phyloP scores from a whole-genome alignment of 2,797 vertebrate species.

The Mus spretus region DNA sequence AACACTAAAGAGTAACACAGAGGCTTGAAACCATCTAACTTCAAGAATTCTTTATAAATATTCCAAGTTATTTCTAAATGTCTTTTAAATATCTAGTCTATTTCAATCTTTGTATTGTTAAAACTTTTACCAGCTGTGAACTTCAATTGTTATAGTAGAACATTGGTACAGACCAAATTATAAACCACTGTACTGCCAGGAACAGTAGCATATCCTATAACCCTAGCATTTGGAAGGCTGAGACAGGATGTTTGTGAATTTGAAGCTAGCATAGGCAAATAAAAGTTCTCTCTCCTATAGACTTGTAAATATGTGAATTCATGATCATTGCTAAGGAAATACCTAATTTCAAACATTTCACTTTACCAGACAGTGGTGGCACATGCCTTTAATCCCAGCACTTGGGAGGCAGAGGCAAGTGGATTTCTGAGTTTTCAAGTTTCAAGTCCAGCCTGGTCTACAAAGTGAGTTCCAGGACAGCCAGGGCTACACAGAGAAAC shows the following conservation, averaged over 20 bases:
- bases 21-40: neutral
- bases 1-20: neutral
- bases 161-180: neutral
- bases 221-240: neutral
- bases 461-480: too few species aligned
- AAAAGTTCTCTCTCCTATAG: neutral
- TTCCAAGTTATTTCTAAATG: constrained; percentile 25
- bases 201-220: neutral
- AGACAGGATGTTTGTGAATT: neutral
- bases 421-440: too few species aligned
- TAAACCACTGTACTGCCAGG: neutral
- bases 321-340: constrained; percentile 43
- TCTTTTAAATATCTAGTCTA: neutral
- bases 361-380: too few species aligned
- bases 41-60: neutral
- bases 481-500: too few species aligned
- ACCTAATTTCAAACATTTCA: neutral
- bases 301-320: constrained; percentile 16
- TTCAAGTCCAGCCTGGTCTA: too few species aligned
- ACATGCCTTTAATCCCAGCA: too few species aligned
- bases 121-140: constrained; percentile 17
- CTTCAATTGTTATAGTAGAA: neutral
- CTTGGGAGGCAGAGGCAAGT: too few species aligned
- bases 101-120: constrained; percentile 37
- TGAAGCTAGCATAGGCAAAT: neutral